Conservation (phyloP, 1,140 invertebrate genomes). For the Papilio helenus region DNA sequence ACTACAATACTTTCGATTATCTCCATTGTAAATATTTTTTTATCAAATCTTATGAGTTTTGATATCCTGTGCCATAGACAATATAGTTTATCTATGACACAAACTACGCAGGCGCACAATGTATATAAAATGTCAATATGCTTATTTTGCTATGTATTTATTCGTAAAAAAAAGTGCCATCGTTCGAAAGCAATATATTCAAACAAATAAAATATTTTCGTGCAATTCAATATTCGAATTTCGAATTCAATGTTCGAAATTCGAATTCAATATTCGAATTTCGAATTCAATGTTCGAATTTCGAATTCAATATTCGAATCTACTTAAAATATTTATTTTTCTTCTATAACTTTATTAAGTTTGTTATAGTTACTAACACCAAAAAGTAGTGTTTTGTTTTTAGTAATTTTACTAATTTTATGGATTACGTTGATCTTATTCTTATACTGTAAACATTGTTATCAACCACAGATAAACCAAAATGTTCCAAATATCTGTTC, state of each 20-base stretch:
- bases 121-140: slow-evolving; percentile 61
- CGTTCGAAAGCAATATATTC: slow-evolving; percentile 55
- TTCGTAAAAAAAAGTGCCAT: slow-evolving; percentile 74
- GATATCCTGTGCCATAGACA: slow-evolving; percentile 78
- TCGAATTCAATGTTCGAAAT: no score
- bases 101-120: slow-evolving; percentile 49
- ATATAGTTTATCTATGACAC: slow-evolving; percentile 57
- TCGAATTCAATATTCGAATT: no score
- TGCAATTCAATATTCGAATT: slow-evolving; percentile 66
- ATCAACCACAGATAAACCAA: slow-evolving; percentile 33
- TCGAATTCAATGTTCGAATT: no score
- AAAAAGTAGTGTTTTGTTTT: slow-evolving; percentile 77
- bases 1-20: slow-evolving; percentile 35
- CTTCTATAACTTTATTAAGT: slow-evolving; percentile 63
- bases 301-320: slow-evolving; percentile 62
- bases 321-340: slow-evolving; percentile 77
- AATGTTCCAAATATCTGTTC: slow-evolving; percentile 27
- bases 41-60: slow-evolving; percentile 67
- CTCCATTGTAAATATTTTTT: slow-evolving; percentile 66
- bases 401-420: slow-evolving; percentile 66
- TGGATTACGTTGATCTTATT: slow-evolving; percentile 50
- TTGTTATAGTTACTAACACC: slow-evolving; percentile 79
- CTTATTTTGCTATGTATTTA: slow-evolving; percentile 73
- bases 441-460: slow-evolving; percentile 12
- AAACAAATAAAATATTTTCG: slow-evolving; percentile 54